Percentiles rank a stretch among this genome's conserved stretches.
Evolutionary conservation across 2,113 vertebrate species (phyloP).

Genomic region (Thalassoma bifasciatum): DNA sequence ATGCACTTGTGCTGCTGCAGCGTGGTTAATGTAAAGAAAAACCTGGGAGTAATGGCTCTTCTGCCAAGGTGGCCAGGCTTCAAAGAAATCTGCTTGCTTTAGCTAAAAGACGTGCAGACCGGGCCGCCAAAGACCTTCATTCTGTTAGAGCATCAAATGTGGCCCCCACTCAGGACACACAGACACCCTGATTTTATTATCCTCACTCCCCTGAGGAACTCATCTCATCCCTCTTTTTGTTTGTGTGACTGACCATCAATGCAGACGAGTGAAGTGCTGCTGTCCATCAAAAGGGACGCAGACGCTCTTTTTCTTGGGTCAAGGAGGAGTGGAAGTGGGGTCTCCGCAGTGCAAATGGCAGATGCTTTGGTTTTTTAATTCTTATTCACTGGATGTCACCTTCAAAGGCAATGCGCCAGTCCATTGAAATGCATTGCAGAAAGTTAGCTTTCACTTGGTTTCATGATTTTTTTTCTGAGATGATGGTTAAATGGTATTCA

Average conservation of each 20-base stretch:
- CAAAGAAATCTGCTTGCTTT: constrained; percentile 87
- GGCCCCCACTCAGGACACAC: constrained; percentile 71
- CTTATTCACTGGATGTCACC: constrained; percentile 31
- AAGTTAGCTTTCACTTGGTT: too few species aligned
- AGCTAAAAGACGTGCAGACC: constrained; percentile 81
- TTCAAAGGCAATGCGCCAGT: too few species aligned
- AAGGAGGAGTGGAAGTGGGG: constrained; percentile 47
- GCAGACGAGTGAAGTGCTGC: constrained; percentile 64
- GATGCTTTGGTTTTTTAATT: neutral
- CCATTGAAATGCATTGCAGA: too few species aligned
- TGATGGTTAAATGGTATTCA: too few species aligned
- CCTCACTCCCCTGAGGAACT: constrained; percentile 83
- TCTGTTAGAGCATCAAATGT: constrained; percentile 83
- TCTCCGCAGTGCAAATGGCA: constrained; percentile 10
- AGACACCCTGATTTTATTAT: constrained; percentile 85
- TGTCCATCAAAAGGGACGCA: constrained; percentile 62
- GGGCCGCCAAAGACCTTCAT: constrained; percentile 82
- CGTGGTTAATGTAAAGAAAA: constrained; percentile 82
- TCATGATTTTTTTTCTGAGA: too few species aligned
- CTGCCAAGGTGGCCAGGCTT: constrained; percentile 80
- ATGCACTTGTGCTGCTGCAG: constrained; percentile 79
- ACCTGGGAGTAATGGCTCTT: constrained; percentile 75
- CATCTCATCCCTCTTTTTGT: constrained; percentile 81
- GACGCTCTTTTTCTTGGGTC: constrained; percentile 36
- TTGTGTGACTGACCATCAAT: constrained; percentile 76